Conservation (phyloP, 2,797 vertebrate species). For the Eidolon dupreanum region DNA sequence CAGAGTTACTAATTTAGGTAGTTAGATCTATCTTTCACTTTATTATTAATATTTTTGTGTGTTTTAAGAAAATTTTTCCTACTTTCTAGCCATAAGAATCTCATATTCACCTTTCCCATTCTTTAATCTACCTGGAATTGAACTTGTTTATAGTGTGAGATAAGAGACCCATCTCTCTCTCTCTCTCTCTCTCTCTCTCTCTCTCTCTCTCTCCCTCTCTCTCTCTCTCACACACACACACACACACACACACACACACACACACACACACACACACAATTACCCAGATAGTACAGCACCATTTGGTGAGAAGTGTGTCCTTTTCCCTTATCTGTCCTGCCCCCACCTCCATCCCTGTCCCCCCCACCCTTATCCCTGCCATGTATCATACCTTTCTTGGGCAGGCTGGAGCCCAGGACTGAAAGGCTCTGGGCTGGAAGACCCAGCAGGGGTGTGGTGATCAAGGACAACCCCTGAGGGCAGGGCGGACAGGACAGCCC, state of each 20-base stretch:
- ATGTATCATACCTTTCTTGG: rapidly evolving
- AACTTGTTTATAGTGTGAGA: background rate
- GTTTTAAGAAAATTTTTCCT: background rate
- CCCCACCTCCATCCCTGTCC: background rate
- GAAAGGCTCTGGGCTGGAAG: background rate
- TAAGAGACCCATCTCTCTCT: background rate
- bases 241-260: too few species aligned
- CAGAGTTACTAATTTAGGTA: background rate
- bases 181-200: too few species aligned
- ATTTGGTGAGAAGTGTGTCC: background rate
- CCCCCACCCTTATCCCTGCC: too few species aligned
- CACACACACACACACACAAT: rapidly evolving
- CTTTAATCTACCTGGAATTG: background rate
- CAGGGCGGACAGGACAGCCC: background rate
- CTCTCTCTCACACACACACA: background rate
- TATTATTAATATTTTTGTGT: background rate
- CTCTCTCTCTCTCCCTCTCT: background rate
- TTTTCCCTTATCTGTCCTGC: background rate
- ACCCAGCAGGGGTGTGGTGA: background rate
- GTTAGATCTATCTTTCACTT: background rate
- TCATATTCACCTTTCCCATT: background rate
- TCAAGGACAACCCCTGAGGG: background rate
- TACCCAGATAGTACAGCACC: background rate
- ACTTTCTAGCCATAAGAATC: background rate
- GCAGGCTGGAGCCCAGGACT: background rate